Evolutionary conservation across 2,888 invertebrate genomes (phyloP), one percentile per base, ranked within the genome.

Genomic region (Panzeria rudis): DNA sequence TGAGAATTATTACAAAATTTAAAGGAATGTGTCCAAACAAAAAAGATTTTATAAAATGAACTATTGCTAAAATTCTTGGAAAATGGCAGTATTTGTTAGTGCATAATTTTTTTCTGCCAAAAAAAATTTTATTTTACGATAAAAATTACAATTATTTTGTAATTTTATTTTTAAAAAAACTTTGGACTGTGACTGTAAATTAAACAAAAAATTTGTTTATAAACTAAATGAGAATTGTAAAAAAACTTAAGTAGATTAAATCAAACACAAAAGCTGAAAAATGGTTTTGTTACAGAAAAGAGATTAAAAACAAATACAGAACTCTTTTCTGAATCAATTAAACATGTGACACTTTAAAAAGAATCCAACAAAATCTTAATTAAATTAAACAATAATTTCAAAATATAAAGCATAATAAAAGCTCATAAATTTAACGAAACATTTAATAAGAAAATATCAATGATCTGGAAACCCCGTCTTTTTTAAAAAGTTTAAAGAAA

Each of bases 181-280:
- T 29, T 29, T 29, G 29, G 2, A 29, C 29, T 4, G n/a, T n/a
- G 3, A 29, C 29, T 5, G 5, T 4, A 29, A 29, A 29, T 29
- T 29, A 29, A 29, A 29, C 29, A 29, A 29, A 29, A 52, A 52
- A 50, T 2, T 20, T 50, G 44, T 59, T 2, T 20, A 13, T 50
- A 17, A 68, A 77, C 68, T 47, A 35, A 77, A 69, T 61, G 78
- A 62, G 78, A 78, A 52, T 71, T 78, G 29, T 11, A 66, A 59
- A 7, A 69, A 23, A 23, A 6, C 20, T 56, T 3, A n/a, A 29
- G 1, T 0, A 3, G 25, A n/a, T 11, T 17, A 11, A 15, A 11
- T 20, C 3, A 17, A 32, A 15, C 2, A 13, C 15, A 35, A 11
- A 23, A 3, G 23, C 17, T 6, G 7, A 20, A 50, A 50, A 50